Conservation (phyloP, 2,113 vertebrate genomes). For the Vulpes ferrilata region DNA sequence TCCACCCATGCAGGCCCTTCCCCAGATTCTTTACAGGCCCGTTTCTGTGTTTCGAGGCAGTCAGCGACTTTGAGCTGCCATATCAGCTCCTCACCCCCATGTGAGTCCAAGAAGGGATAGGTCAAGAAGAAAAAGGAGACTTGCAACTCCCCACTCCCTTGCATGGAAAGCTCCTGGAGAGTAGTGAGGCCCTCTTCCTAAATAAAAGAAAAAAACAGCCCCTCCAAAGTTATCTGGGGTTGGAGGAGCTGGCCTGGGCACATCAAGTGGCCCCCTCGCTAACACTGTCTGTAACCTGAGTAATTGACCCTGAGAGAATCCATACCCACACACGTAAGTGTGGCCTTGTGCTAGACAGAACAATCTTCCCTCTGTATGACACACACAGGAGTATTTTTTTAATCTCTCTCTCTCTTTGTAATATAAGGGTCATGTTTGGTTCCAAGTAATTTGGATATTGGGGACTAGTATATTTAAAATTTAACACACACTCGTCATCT, state of each 20-base stretch:
- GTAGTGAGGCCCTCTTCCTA: not conserved
- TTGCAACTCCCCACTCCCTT: not conserved
- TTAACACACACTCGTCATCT: not conserved
- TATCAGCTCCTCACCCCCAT: not conserved
- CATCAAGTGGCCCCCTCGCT: not conserved
- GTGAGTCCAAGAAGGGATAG: not conserved
- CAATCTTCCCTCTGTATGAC: not conserved
- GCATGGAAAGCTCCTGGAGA: not conserved
- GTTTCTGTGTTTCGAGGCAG: not conserved
- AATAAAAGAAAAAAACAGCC: not conserved
- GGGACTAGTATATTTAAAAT: not conserved
- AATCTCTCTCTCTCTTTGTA: not conserved
- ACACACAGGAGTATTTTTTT: not conserved
- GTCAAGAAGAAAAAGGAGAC: not conserved
- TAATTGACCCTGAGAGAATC: not conserved
- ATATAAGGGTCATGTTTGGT: not conserved
- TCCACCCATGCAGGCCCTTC: not conserved
- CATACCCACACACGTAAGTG: not conserved
- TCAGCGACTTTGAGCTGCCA: not conserved
- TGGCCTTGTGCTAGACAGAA: not conserved
- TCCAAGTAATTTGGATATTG: slow-evolving; percentile 18
- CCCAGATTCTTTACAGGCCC: not conserved
- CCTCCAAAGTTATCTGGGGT: not conserved
- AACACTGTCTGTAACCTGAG: not conserved
- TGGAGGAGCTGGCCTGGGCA: not conserved